Base-by-base conservation (phyloP, 2,888 invertebrate genomes). In the Chaitophorus viminalis region DNA sequence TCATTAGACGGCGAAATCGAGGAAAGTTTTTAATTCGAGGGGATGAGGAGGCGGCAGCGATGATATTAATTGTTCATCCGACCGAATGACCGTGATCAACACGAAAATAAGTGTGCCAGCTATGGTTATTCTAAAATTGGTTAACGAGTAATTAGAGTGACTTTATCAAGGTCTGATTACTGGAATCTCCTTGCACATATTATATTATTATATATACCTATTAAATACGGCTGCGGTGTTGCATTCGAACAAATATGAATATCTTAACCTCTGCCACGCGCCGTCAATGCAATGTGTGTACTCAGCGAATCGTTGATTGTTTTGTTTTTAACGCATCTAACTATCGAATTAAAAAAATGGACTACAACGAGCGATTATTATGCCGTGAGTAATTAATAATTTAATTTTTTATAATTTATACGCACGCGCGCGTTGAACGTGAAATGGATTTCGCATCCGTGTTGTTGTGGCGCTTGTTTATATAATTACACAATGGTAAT, bases 111-210 rank as follows among this genome's bases (percentile, higher is more conserved):
- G 52, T 77, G 31, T 75, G 74, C 29, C 33, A 33, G 17, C 31
- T 14, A 3, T 17, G 46, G 60, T 33, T 75, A 74, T 74, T 65
- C 29, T 68, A 18, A 18, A 65, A 29, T 65, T 2, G 83, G 83
- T 65, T 36, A 83, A 83, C 39, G 65, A 84, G 65, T 74, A 74
- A 74, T 72, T 82, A 72, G 60, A 29, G 29, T 65, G 29, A 54
- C n/a, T 14, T 83, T 39, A 75, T 65, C 83, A 60, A 83, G 83
- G 83, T 83, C 83, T 75, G 83, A 75, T 83, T 75, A 83, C 25
- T 11, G 60, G 75, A 83, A 83, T 83, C 39, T 31, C 21, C 60
- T 54, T 29, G 17, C 25, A 6, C 36, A 29, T n/a, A 25, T 8
- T n/a, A 68, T 17, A 29, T 52, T 36, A 36, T 5, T 3, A 6